Conservation (phyloP, 1,140 invertebrate species). For the Odontomachus brunneus region DNA sequence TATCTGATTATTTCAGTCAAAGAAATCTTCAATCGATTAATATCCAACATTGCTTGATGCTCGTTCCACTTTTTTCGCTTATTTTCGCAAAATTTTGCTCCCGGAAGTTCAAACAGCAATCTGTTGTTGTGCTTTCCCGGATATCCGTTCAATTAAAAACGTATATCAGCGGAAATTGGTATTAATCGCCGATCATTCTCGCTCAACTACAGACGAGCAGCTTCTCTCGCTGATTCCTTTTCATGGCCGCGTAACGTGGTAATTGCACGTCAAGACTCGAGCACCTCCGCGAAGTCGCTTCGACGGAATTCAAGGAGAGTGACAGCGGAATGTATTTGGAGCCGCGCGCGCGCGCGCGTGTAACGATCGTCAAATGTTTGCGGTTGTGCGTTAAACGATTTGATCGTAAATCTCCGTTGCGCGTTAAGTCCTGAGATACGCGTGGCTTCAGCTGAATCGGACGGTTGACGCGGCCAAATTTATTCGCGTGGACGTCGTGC, state of each 20-base stretch:
- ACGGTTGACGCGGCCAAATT: conserved; percentile 44
- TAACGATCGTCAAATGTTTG: conserved; percentile 44
- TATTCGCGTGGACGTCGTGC: conserved; percentile 10
- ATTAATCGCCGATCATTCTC: conserved; percentile 40
- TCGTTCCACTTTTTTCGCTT: too few relatives aligned
- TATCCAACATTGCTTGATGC: too few relatives aligned
- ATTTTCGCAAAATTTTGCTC: too few relatives aligned
- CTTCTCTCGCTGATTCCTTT: conserved; percentile 15
- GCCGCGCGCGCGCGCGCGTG: too few relatives aligned
- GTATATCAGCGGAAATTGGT: conserved; percentile 2
- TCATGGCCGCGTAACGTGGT: conserved; percentile 26
- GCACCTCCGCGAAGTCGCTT: not conserved
- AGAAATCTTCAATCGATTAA: too few relatives aligned
- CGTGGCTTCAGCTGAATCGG: not conserved
- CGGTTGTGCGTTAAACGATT: conserved; percentile 26
- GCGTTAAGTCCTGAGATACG: conserved; percentile 18
- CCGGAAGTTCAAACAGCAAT: too few relatives aligned
- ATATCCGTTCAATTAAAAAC: not conserved
- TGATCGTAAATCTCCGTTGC: conserved; percentile 30
- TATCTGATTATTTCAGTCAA: too few relatives aligned
- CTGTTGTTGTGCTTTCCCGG: not conserved
- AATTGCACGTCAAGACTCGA: conserved; percentile 13
- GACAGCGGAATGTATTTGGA: conserved; percentile 30
- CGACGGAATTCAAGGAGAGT: conserved; percentile 14
- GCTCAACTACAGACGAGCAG: not conserved